Evolutionary conservation across 2,888 invertebrate species (phyloP).

Genomic region (Theretra japonica): DNA sequence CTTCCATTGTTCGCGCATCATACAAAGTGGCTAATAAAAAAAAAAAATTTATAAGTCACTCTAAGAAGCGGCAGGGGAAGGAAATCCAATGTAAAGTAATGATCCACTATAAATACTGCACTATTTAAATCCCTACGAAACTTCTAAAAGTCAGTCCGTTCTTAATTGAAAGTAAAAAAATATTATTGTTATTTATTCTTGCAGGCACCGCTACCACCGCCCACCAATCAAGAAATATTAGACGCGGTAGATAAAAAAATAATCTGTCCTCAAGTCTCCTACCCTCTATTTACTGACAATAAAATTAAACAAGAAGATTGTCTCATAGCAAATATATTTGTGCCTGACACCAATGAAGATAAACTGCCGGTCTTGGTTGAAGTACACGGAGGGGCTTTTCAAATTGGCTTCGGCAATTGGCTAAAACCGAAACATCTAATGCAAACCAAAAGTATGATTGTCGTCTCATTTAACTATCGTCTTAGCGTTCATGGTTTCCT

Average conservation of each 20-base stretch:
- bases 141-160: no score
- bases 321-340: constrained; percentile 62
- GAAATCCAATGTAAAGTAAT: no score
- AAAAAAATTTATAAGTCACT: no score
- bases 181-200: not conserved
- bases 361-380: constrained; percentile 51
- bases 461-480: constrained; percentile 53
- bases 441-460: constrained; percentile 43
- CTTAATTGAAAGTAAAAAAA: no score
- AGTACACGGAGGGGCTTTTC: constrained; percentile 55
- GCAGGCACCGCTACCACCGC: constrained; percentile 56
- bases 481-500: constrained; percentile 51
- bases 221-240: constrained; percentile 46
- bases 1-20: no score
- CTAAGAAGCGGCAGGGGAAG: no score
- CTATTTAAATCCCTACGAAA: no score
- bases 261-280: constrained; percentile 49
- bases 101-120: no score
- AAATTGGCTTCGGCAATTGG: constrained; percentile 42
- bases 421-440: constrained; percentile 40
- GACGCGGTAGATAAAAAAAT: constrained; percentile 48
- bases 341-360: constrained; percentile 56
- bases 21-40: no score
- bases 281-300: not conserved
- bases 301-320: constrained; percentile 56